Base-by-base conservation (phyloP, 2,888 invertebrate species). In the Xanthia icteritia region DNA sequence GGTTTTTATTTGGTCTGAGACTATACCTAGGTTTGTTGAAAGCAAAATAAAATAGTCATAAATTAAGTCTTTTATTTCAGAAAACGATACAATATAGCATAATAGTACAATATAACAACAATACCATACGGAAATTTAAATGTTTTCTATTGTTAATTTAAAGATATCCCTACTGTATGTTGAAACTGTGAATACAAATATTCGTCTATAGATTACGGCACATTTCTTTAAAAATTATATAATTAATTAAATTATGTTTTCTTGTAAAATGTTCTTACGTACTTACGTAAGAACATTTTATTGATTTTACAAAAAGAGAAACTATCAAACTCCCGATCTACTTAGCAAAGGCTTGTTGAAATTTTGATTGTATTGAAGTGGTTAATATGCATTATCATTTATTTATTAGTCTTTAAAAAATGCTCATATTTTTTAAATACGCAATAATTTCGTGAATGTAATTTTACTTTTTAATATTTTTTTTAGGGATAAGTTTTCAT, bases 11-110 rank as follows among this genome's bases (percentile, higher is more conserved):
- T 31, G 31, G 31, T 31, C 31, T 31, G 31, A 31, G 4, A 48
- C 15, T 31, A 23, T 31, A 66, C 15, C 13, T 23, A 31, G 67
- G 56, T 20, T 45, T 17, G 11, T 27, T 56, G 2, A 51, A 66
- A 70, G 23, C 27, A 81, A 84, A 80, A 63, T 42, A 71, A 54
- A 56, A 11, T 73, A 82, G 60, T 93, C 93, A 93, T 95, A 95
- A 96, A 95, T 96, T 95, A 95, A 95, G 95, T 96, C 93, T 94
- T 96, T 96, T 96, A 95, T 95, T 95, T 94, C 94, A 94, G 94
- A 96, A 95, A 96, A 96, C 94, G 94, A 96, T 96, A 96, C 94
- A 95, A 95, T 95, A 95, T 95, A 95, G 96, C 96, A 92, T 95
- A 95, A 94, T 94, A 94, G 93, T 95, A 94, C 92, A 94, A 93